A percentile compares a stretch with the other conserved stretches of the same genome.
Conservation (phyloP, 2,113 vertebrate genomes). For the Eulemur rufifrons region DNA sequence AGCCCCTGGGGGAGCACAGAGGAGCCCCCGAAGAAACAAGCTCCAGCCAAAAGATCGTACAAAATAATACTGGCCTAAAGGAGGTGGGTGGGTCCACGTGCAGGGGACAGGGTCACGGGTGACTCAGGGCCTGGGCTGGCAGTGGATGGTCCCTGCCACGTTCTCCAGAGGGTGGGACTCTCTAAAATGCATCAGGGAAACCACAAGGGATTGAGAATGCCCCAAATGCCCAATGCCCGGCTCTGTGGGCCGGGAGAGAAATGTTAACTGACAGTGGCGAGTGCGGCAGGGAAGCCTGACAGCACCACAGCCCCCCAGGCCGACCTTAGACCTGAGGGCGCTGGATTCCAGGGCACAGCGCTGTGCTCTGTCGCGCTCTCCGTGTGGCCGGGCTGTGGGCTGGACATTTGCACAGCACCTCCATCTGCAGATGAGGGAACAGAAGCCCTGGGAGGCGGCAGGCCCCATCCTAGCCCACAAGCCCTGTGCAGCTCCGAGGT, state of each 20-base stretch:
- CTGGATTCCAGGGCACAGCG: background rate
- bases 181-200: background rate
- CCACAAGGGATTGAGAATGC: background rate
- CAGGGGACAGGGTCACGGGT: too few species aligned
- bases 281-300: accelerated
- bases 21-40: background rate
- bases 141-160: too few species aligned
- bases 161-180: too few species aligned
- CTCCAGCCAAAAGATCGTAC: background rate
- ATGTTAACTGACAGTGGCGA: background rate
- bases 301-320: accelerated
- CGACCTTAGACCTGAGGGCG: background rate
- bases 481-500: background rate
- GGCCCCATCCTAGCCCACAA: accelerated
- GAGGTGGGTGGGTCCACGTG: background rate
- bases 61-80: background rate
- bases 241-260: background rate
- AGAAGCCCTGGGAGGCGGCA: background rate
- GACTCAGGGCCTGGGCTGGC: background rate
- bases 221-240: too few species aligned
- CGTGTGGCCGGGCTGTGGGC: background rate
- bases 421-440: background rate
- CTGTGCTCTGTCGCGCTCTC: accelerated
- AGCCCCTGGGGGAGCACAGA: background rate
- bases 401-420: accelerated